These are phyloP conservation scores for Vultur gryphus DNA, from an alignment of 2,797 vertebrate species.

Conservation along the genomic window DNA sequence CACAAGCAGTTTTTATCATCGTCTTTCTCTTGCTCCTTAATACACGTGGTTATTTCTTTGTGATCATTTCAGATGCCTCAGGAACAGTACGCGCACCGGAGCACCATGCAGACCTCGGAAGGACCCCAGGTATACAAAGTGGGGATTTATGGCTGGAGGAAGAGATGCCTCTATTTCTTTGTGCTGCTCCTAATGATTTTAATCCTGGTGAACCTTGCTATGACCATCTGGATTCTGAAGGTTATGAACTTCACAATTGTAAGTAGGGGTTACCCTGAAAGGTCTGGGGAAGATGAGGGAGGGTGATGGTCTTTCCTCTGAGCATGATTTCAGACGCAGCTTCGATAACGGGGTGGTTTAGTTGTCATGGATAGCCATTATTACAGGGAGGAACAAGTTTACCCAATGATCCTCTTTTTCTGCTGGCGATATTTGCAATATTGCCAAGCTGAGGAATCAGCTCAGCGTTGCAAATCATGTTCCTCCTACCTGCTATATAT, in stretches of 20 bases:
- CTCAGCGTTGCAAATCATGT: neutral
- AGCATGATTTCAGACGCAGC: neutral
- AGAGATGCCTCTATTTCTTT: constrained; percentile 99
- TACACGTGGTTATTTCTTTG: constrained; percentile 26
- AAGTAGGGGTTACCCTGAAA: constrained; percentile 75
- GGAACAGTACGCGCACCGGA: constrained; percentile 94
- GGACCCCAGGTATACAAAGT: constrained; percentile 98
- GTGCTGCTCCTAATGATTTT: constrained; percentile 98
- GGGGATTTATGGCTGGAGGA: constrained; percentile 99
- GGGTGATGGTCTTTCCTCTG: neutral
- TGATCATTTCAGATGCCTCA: constrained; percentile 91
- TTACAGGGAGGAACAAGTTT: neutral
- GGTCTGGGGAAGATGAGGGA: neutral
- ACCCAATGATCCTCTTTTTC: neutral
- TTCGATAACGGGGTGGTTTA: neutral
- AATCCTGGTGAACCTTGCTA: constrained; percentile 97
- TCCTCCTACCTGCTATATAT: neutral
- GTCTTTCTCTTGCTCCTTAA: neutral
- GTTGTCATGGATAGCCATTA: neutral
- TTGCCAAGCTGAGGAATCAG: neutral
- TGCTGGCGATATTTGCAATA: neutral
- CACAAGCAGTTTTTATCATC: neutral
- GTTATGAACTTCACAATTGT: constrained; percentile 99
- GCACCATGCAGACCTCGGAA: constrained; percentile 91
- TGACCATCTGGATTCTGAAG: constrained; percentile 99